Base-by-base conservation (phyloP, 2,113 vertebrate genomes). In the Acrocephalus arundinaceus region DNA sequence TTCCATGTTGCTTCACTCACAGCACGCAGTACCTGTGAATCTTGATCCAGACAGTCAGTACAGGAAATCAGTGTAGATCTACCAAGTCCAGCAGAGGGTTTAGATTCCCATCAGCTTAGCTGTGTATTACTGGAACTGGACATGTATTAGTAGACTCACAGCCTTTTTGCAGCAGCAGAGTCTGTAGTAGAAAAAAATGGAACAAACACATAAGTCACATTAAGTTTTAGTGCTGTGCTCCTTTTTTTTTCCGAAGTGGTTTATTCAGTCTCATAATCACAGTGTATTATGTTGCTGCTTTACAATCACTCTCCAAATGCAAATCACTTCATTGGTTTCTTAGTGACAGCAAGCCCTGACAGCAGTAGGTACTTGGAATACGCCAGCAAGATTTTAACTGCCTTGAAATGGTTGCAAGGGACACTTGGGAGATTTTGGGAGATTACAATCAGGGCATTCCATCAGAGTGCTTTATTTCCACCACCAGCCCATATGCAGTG, bases 301-400 rank as follows among this genome's bases (percentile, higher is more conserved):
- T 55, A 74, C 94, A 96, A 94, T 86, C 95, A 95, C 95, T 90
- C 90, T 97, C 79, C 95, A 97, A 91, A 97, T 96, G 85, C 65
- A 87, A 94, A 95, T 89, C 55, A 65, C 76, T 92, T 65, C 57
- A 48, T 75, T 82, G 86, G 63, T 95, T 91, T 89, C 94, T 93
- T 75, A 92, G 82, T 86, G 87, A 91, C 92, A 87, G 92, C 81
- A 68, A 97, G 67, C 39, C 35, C 67, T 91, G 90, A 66, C 61
- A 96, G 86, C 85, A 96, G 94, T 52, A 73, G 93, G 84, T 65
- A 35, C 87, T 97, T 92, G 82, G 91, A 96, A 87, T 71, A 80
- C 57, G 70, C 51, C 83, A 92, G 66, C 68, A 72, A 82, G 93
- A 73, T 91, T 92, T 91, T 49, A 87, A 62, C 91, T 76, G 84